Evolutionary conservation across 2,113 vertebrate species (phyloP).

Genomic region (Melanocharis versteri): DNA sequence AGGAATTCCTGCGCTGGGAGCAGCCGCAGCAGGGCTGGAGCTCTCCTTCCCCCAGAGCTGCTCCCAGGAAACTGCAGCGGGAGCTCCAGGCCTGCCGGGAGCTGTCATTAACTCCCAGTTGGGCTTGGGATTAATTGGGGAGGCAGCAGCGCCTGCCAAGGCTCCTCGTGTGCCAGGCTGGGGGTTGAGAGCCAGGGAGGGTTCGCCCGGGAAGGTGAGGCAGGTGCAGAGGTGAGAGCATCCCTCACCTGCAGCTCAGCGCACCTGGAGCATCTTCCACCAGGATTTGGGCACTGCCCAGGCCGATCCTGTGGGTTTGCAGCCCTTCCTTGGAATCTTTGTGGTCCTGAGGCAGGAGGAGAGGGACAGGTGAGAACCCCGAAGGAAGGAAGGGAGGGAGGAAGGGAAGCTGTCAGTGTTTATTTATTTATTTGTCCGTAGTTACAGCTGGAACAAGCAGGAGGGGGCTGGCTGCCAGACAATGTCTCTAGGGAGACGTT

Average conservation of each 20-base stretch:
- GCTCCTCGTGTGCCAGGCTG: background rate
- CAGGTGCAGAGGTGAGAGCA: background rate
- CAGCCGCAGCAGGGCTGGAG: background rate
- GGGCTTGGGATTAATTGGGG: background rate
- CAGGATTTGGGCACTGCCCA: accelerated
- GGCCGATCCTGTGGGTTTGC: accelerated
- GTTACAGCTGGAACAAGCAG: slow-evolving; percentile 63
- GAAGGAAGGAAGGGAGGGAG: background rate
- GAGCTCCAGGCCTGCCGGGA: background rate
- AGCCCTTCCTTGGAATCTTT: background rate
- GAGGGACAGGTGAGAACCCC: background rate
- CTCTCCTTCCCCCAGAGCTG: background rate
- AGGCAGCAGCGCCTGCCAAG: background rate
- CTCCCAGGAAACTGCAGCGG: background rate
- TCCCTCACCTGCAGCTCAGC: background rate
- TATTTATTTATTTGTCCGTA: slow-evolving; percentile 63
- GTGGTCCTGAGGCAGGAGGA: background rate
- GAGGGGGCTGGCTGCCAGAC: background rate
- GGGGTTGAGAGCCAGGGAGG: accelerated
- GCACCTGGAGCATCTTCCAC: accelerated
- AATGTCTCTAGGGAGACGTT: slow-evolving; percentile 63
- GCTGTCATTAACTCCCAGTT: background rate
- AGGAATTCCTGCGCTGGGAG: background rate
- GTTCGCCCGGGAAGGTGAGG: background rate
- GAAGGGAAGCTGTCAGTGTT: slow-evolving; percentile 6